Evolutionary conservation across 2,888 invertebrate species (phyloP).

Genomic region (Athrips mouffetella): DNA sequence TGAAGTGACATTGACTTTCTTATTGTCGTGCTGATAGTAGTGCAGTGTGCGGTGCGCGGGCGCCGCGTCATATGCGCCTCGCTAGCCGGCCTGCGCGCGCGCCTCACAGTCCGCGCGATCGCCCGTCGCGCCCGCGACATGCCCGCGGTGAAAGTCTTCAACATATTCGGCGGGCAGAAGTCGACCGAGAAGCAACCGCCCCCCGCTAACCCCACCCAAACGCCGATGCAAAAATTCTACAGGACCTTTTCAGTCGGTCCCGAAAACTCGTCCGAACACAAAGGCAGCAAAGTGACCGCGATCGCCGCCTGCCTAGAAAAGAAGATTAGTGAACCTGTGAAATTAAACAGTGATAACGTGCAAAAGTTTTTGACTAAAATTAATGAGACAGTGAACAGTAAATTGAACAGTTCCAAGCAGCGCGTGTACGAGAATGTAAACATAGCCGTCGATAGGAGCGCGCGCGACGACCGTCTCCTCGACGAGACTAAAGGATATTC

Average conservation of each 20-base stretch:
- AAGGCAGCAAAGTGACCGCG: conserved; percentile 69
- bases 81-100: conserved; percentile 71
- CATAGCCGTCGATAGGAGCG: conserved; percentile 44
- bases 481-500: conserved; percentile 69
- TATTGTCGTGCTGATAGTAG: conserved; percentile 58
- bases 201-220: conserved; percentile 51
- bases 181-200: conserved; percentile 66
- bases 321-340: conserved; percentile 62
- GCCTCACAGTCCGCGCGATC: conserved; percentile 63
- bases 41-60: conserved; percentile 32
- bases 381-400: conserved; percentile 49
- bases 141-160: conserved; percentile 78
- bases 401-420: conserved; percentile 44
- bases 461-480: conserved; percentile 43
- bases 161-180: conserved; percentile 76
- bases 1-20: conserved; percentile 74
- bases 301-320: conserved; percentile 70
- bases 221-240: conserved; percentile 73
- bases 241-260: conserved; percentile 71
- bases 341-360: conserved; percentile 59
- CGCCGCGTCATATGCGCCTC: conserved; percentile 61
- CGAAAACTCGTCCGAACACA: conserved; percentile 57
- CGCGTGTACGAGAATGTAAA: conserved; percentile 74
- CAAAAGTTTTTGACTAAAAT: conserved; percentile 54
- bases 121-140: conserved; percentile 67